Percentiles rank a stretch among this genome's conserved stretches.
Evolutionary conservation across 1,140 invertebrate species (phyloP).

Genomic region (Mizuhopecten yessoensis): DNA sequence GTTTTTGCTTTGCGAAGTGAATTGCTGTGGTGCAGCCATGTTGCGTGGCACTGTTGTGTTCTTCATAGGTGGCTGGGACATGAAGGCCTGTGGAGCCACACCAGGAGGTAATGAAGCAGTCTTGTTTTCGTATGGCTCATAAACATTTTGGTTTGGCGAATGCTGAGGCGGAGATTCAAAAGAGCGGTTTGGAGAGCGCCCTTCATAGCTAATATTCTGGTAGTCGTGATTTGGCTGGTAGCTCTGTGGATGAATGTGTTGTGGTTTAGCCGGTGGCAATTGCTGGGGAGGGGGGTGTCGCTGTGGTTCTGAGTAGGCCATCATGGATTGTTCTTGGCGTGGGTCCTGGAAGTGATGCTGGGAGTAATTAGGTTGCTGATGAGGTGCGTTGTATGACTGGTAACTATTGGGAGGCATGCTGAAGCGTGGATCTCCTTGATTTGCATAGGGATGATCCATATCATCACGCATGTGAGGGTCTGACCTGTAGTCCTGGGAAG

Average conservation of each 20-base stretch:
- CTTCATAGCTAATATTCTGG: slow-evolving; percentile 76
- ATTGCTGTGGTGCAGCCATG: slow-evolving; percentile 56
- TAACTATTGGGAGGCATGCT: slow-evolving; percentile 45
- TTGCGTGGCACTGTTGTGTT: slow-evolving; percentile 60
- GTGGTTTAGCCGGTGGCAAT: slow-evolving; percentile 51
- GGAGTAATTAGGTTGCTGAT: slow-evolving; percentile 46
- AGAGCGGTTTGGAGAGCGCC: slow-evolving; percentile 64
- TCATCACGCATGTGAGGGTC: slow-evolving; percentile 56
- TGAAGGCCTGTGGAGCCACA: slow-evolving; percentile 41
- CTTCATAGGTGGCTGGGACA: slow-evolving; percentile 50
- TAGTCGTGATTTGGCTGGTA: slow-evolving; percentile 75
- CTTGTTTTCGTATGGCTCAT: slow-evolving; percentile 70
- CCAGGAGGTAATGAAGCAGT: slow-evolving; percentile 48
- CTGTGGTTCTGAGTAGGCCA: slow-evolving; percentile 57
- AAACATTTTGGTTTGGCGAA: slow-evolving; percentile 69
- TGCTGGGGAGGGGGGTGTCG: slow-evolving; percentile 59
- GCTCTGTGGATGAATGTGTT: slow-evolving; percentile 57
- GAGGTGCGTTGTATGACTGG: slow-evolving; percentile 22
- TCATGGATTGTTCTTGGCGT: slow-evolving; percentile 38
- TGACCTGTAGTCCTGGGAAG: slow-evolving; percentile 68
- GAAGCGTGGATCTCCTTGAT: slow-evolving; percentile 50
- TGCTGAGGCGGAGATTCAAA: slow-evolving; percentile 65
- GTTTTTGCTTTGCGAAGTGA: slow-evolving; percentile 45
- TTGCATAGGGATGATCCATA: slow-evolving; percentile 46
- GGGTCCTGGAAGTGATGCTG: slow-evolving; percentile 51